These are phyloP conservation scores for Enteromius thamalakanensis DNA, from an alignment of 2,797 vertebrate species.

Conservation along the genomic window DNA sequence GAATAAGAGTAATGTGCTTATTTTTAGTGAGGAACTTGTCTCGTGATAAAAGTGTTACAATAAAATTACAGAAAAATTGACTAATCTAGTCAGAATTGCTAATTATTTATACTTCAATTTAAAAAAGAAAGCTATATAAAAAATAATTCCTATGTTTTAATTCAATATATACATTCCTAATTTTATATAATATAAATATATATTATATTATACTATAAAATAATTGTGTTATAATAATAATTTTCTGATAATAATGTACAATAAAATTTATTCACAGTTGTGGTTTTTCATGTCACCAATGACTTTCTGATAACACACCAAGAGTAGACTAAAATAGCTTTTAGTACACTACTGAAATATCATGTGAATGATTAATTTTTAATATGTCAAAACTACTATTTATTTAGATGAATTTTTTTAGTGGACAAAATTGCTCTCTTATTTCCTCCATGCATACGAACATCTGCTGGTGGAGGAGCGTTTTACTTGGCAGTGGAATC, in stretches of 20 bases:
- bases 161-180: too few relatives aligned
- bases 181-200: too few relatives aligned
- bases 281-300: background rate
- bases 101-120: background rate
- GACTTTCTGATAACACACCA: background rate
- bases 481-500: constrained; percentile 21
- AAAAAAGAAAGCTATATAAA: background rate
- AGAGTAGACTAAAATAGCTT: background rate
- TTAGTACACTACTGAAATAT: background rate
- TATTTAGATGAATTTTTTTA: background rate
- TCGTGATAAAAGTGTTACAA: background rate
- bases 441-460: background rate
- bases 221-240: too few relatives aligned
- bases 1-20: constrained; percentile 19
- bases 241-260: background rate
- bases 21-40: background rate
- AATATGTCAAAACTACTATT: background rate
- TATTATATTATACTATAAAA: too few relatives aligned
- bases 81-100: background rate
- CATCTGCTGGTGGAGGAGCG: constrained; percentile 6
- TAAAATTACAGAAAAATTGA: constrained; percentile 6
- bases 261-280: background rate
- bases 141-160: background rate
- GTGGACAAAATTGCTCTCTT: background rate
- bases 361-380: background rate